Evolutionary conservation across 2,113 vertebrate genomes (phyloP).

Genomic region (Ammodytes dubius): DNA sequence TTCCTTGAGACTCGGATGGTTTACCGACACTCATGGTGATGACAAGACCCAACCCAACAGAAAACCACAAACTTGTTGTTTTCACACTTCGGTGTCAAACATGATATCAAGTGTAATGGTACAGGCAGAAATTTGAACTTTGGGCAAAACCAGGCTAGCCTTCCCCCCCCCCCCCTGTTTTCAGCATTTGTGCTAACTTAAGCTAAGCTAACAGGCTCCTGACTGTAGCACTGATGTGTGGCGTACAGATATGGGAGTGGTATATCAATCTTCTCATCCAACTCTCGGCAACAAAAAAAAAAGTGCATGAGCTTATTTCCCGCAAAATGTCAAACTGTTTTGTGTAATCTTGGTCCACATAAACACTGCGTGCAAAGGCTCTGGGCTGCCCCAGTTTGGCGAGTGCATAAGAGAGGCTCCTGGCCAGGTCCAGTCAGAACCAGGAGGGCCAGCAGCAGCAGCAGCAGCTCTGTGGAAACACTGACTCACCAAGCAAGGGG

Average conservation of each 20-base stretch:
- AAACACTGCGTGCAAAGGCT: background rate
- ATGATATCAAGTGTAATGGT: background rate
- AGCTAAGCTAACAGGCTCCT: slow-evolving; percentile 7
- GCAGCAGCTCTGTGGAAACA: slow-evolving; percentile 74
- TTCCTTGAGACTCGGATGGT: background rate
- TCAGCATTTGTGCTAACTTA: background rate
- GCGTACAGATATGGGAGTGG: background rate
- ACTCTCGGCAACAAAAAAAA: too few relatives aligned
- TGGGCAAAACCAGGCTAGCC: background rate
- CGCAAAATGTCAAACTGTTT: slow-evolving; percentile 12
- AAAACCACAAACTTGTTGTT: slow-evolving; percentile 1
- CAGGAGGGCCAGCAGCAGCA: slow-evolving; percentile 52
- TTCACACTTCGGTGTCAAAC: background rate
- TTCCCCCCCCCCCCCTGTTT: background rate
- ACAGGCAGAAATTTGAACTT: background rate
- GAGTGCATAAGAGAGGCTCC: slow-evolving; percentile 29
- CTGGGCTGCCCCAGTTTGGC: slow-evolving; percentile 43
- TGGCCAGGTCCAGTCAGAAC: slow-evolving; percentile 47
- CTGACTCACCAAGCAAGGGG: slow-evolving; percentile 72
- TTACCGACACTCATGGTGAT: background rate
- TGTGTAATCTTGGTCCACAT: slow-evolving; percentile 19
- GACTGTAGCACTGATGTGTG: background rate
- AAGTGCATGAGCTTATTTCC: background rate
- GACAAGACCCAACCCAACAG: background rate
- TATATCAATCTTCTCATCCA: background rate